Evolutionary conservation across 1,140 invertebrate species (phyloP).

Genomic region (Aplysia californica): DNA sequence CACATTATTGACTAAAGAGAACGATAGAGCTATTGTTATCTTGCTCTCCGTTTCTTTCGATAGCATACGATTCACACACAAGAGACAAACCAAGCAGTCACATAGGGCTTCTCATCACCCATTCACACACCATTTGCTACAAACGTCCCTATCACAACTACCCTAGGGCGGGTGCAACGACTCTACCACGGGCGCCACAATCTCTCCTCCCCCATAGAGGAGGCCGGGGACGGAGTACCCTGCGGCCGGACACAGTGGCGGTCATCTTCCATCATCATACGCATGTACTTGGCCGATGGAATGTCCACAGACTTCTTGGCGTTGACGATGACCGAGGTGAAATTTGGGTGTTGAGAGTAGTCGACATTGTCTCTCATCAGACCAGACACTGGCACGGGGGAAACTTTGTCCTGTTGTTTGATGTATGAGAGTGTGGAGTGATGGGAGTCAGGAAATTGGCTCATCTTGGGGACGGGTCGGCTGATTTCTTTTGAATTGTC

Average conservation of each 20-base stretch:
- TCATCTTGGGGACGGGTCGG: background rate
- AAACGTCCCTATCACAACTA: too few species aligned
- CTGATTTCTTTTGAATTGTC: background rate
- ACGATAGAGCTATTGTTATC: too few species aligned
- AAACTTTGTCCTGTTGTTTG: constrained; percentile 8
- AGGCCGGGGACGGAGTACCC: constrained; percentile 8
- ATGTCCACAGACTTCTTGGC: background rate
- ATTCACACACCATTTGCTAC: too few species aligned
- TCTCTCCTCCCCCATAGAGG: constrained; percentile 20
- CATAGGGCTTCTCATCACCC: too few species aligned
- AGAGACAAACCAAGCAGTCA: too few species aligned
- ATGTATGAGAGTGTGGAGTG: too few species aligned
- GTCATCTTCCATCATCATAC: constrained; percentile 14
- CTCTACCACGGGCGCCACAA: constrained; percentile 24
- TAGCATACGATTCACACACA: too few species aligned
- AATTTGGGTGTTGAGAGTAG: background rate
- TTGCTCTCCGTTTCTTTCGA: too few species aligned
- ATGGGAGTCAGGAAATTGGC: background rate
- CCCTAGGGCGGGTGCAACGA: too few species aligned
- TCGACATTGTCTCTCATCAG: background rate
- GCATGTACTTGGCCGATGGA: constrained; percentile 8
- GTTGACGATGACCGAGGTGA: constrained; percentile 12
- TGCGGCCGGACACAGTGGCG: constrained; percentile 8
- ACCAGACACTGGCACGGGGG: background rate
- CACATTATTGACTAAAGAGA: too few species aligned